Evolutionary conservation across 2,888 invertebrate species (phyloP), one percentile per base, ranked within the genome.

Genomic region (Sarcophaga rosellei): DNA sequence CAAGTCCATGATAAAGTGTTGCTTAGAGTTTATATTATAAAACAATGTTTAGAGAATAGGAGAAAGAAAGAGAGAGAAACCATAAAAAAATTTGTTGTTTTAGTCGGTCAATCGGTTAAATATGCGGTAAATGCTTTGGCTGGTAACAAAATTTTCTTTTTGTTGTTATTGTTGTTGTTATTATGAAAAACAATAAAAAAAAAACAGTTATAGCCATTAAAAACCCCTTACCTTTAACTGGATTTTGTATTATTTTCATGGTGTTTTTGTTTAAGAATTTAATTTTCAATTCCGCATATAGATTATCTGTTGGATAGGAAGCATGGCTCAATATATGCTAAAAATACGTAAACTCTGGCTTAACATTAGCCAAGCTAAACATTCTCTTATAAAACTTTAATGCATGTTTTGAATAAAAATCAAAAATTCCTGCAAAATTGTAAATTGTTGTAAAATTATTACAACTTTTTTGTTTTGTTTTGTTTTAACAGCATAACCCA

Each of bases 41-140:
- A 86, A 84, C 47, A 75, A 70, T 79, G 74, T 35, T 57, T 57
- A 57, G 57, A 5, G 23, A 76, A 17, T 44, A 74, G n/a, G 4
- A 15, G 68, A 25, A 11, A 15, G 68, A 25, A 59, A 70, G n/a
- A 44, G 66, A 59, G 35, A 69, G 25, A 53, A 15, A 12, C 17
- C 45, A 69, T n/a, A 35, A 66, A 75, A 66, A 57, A 45, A 23
- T 53, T 59, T 69, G 61, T 77, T 82, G 73, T 80, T 80, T 86
- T 86, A 83, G 83, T 86, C 86, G 86, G 86, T 86, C 86, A 86
- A 77, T 86, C 83, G 86, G 83, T 86, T 81, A 86, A 83, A 77
- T 78, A 81, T 83, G 77, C 76, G 83, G 86, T 83, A 83, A 86
- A 79, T 83, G 80, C 74, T 83, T 83, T 70, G 47, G 53, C 35